Evolutionary conservation across 1,140 invertebrate genomes (phyloP), one percentile per base, ranked within the genome.

Genomic region (Cherax destructor): DNA sequence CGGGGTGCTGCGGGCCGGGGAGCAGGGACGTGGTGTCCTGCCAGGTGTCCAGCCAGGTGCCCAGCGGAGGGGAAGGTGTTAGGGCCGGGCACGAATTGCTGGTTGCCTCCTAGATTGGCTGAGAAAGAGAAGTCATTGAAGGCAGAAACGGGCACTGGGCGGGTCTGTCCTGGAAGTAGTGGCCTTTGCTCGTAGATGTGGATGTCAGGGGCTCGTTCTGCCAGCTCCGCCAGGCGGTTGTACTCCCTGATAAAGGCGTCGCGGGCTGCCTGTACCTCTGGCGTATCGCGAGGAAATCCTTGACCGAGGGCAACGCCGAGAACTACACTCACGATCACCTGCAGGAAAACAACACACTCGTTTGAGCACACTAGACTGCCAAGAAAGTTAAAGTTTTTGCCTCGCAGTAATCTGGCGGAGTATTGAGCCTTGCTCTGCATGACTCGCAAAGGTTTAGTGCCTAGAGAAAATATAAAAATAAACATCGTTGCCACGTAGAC

Each of bases 51-150:
- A 9, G 89, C 89, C 16, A 86, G 47, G 41, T 91, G 89, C 4
- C 89, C 89, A 9, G 83, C 56, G 11, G 79, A 24, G 10, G 74
- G 89, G 83, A 91, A 91, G 77, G 80, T 91, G 83, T 91, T 91
- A 30, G 89, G 89, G 24, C 89, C 89, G 5, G 89, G 89, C 13
- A 72, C 30, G 69, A 91, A 91, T 56, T 91, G 89, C 56, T 85
- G 52, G 76, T 86, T 91, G 49, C 21, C 56, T 47, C 89, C 89
- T 74, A 91, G 59, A 21, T 52, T 91, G 18, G 89, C 89, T 1
- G 81, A 85, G 83, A 91, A 91, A 76, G 89, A 91, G 89, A 50
- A 91, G 83, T 56, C 83, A 76, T 91, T 91, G 83, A 91, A 91
- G 89, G 83, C 59, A 3, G 89, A 83, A 11, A 21, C 9, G 5